These are phyloP conservation scores for Bergia puertoricense DNA, from an alignment of 92 coral and sea anemone genomes.

Conservation along the genomic window DNA sequence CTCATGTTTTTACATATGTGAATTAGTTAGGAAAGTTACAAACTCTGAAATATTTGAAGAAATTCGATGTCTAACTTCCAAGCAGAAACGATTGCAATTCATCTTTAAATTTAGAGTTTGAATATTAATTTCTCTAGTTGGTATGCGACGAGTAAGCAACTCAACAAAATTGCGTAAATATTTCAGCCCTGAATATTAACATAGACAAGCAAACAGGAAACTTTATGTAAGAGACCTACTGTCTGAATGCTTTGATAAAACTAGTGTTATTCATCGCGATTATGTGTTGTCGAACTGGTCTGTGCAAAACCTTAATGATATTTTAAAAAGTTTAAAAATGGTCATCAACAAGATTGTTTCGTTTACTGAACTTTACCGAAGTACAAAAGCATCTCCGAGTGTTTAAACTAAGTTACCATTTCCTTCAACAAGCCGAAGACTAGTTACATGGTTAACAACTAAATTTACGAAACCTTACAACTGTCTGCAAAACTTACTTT, in stretches of 20 bases:
- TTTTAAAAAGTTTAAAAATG: not conserved
- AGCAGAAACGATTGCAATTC: not conserved
- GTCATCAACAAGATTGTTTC: not conserved
- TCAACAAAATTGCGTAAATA: not conserved
- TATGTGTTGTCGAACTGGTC: not conserved
- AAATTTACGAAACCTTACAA: not conserved
- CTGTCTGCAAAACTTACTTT: constrained; percentile 15
- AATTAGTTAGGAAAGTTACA: not conserved
- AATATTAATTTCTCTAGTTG: not conserved
- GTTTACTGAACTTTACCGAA: not conserved
- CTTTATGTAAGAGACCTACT: not conserved
- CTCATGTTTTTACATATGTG: not conserved
- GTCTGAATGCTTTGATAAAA: not conserved
- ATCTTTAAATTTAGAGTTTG: not conserved
- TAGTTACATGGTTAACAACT: not conserved
- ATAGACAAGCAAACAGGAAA: not conserved
- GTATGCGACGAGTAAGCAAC: not conserved
- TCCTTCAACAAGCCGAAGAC: not conserved
- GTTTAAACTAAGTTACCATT: not conserved
- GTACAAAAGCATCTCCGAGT: not conserved
- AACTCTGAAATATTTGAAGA: not conserved
- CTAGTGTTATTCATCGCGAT: not conserved
- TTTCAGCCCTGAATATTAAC: not conserved
- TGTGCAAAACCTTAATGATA: not conserved
- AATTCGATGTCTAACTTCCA: not conserved